phyloP scores from a whole-genome alignment of 2,888 invertebrate genomes.

The Ophioninae sp. region DNA sequence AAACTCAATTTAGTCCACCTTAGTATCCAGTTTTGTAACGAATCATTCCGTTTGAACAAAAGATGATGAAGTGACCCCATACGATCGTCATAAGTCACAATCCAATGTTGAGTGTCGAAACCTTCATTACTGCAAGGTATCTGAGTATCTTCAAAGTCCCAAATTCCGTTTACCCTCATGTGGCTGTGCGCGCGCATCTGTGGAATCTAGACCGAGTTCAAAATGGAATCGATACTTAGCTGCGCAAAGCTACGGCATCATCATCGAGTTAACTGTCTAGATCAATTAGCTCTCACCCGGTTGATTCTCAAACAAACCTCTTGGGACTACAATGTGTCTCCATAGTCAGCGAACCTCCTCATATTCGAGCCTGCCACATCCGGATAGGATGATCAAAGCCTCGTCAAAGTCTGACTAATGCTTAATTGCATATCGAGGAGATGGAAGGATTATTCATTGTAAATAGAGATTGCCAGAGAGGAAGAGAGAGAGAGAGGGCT shows the following conservation, averaged over 20 bases:
- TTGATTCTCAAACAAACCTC: slow-evolving; percentile 46
- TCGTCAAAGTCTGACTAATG: slow-evolving; percentile 56
- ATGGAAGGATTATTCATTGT: slow-evolving; percentile 26
- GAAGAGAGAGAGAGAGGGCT: neutral
- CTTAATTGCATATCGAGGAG: slow-evolving; percentile 59
- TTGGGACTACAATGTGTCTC: slow-evolving; percentile 18
- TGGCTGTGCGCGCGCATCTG: neutral
- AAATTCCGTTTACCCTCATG: neutral
- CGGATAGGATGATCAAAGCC: slow-evolving; percentile 55
- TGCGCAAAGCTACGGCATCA: slow-evolving; percentile 24
- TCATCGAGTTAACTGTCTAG: slow-evolving; percentile 41
- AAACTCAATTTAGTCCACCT: too few relatives aligned
- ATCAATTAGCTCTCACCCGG: slow-evolving; percentile 52
- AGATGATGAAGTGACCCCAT: too few relatives aligned
- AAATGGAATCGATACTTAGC: slow-evolving; percentile 46
- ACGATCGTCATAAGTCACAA: too few relatives aligned
- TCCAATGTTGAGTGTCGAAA: too few relatives aligned
- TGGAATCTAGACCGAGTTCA: slow-evolving; percentile 13
- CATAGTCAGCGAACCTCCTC: slow-evolving; percentile 35
- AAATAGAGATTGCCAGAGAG: neutral
- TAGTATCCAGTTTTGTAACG: too few relatives aligned
- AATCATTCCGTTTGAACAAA: too few relatives aligned
- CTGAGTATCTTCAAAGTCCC: neutral
- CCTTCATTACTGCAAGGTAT: too few relatives aligned
- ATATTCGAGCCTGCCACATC: slow-evolving; percentile 46